Base-by-base conservation (phyloP, 2,113 vertebrate species). In the Takifugu bimaculatus region DNA sequence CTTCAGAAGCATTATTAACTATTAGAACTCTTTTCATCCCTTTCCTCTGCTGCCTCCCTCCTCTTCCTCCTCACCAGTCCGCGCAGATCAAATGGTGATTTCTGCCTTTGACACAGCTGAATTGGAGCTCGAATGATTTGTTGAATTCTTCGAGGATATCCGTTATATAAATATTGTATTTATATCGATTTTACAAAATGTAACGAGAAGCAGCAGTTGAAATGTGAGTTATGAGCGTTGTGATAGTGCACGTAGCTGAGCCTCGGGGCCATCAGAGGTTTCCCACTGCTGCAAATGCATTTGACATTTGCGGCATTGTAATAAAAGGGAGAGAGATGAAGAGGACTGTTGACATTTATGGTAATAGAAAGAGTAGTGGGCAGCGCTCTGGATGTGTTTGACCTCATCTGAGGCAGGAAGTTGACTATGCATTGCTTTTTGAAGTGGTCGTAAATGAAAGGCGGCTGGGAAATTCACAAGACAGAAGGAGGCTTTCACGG, bases 271-370 rank as follows among this genome's bases (percentile, higher is more conserved):
- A 35, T 79, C 59, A 26, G 6, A 15, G 56, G 77, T 57, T 81
- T 83, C 70, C 72, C 75, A 74, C 75, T 86, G 74, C 78, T 79
- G 81, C 78, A 80, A 88, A 87, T 88, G 67, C 73, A 65, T 79
- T 71, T 92, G 88, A 91, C 88, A 91, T 91, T 91, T 89, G 77
- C 80, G 60, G 59, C 64, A 56, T 74, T 65, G 79, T 80, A 84
- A 87, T 88, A 86, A 82, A 88, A 85, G 72, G 63, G 64, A 26
- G 57, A 62, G 82, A 76, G 87, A 91, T 89, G 84, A 89, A 91
- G 85, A 81, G 78, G 78, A 69, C 82, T 81, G 79, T 79, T 91
- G 89, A 91, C 91, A 92, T 92, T 92, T 89, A 90, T 91, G 89
- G 85, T 91, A 90, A 91, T 90, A 85, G 86, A 90, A 85, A 86